Evolutionary conservation across 2,888 invertebrate species (phyloP).

Genomic region (Acanthosepion lycidas): DNA sequence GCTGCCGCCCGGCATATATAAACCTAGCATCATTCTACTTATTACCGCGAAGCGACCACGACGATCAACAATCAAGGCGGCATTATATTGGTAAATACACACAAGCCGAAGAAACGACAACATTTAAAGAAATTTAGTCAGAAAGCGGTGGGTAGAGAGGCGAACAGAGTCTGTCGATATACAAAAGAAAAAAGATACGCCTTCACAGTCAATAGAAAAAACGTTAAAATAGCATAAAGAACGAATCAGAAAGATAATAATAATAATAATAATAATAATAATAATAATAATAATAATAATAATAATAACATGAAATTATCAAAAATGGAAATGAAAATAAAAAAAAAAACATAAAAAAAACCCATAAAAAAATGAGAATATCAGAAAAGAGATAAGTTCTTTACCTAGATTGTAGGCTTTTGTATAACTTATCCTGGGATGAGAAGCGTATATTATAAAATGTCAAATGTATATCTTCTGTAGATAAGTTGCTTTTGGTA

Average conservation of each 20-base stretch:
- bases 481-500: neutral
- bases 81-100: slow-evolving; percentile 13
- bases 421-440: neutral
- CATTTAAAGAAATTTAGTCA: neutral
- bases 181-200: neutral
- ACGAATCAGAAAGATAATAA: neutral
- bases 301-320: neutral
- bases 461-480: neutral
- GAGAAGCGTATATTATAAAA: neutral
- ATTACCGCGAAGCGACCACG: slow-evolving; percentile 7
- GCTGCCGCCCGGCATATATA: neutral
- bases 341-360: no score
- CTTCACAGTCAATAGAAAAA: neutral
- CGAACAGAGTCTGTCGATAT: neutral
- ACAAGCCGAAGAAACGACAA: slow-evolving; percentile 33
- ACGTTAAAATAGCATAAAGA: neutral
- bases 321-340: neutral
- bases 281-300: neutral
- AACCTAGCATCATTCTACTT: neutral
- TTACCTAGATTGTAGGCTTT: neutral
- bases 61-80: neutral
- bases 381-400: neutral
- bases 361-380: neutral
- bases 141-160: neutral
- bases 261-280: slow-evolving; percentile 3